These are phyloP conservation scores for Cyphomyrmex costatus DNA, from an alignment of 1,140 invertebrate genomes.

Conservation along the genomic window DNA sequence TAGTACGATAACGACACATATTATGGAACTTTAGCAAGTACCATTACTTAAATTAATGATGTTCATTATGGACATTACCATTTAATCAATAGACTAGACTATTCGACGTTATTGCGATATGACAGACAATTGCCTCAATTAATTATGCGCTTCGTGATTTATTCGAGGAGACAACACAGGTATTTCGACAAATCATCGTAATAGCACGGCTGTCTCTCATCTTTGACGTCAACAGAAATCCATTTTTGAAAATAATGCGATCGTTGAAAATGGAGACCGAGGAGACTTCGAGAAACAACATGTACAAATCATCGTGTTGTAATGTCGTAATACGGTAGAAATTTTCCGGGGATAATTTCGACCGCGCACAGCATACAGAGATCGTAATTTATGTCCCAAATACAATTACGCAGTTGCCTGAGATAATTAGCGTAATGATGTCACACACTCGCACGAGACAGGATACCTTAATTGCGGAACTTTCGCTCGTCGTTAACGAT, in stretches of 20 bases:
- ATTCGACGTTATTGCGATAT: conserved; percentile 69
- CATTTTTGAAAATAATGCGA: conserved; percentile 59
- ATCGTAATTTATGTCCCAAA: conserved; percentile 44
- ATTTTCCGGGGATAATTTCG: conserved; percentile 21
- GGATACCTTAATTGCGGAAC: conserved; percentile 56
- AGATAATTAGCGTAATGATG: conserved; percentile 52
- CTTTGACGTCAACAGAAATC: conserved; percentile 49
- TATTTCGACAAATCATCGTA: conserved; percentile 63
- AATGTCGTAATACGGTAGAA: neutral
- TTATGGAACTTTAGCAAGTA: conserved; percentile 2
- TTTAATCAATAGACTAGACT: conserved; percentile 44
- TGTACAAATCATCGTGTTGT: neutral
- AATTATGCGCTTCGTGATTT: conserved; percentile 76
- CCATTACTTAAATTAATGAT: conserved; percentile 37
- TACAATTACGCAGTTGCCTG: conserved; percentile 47
- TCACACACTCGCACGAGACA: neutral
- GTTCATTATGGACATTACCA: conserved; percentile 54
- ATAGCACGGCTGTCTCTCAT: conserved; percentile 48
- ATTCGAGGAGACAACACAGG: conserved; percentile 65
- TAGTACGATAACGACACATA: neutral
- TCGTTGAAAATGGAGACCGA: conserved; percentile 2
- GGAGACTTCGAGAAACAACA: neutral
- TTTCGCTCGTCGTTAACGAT: conserved; percentile 57
- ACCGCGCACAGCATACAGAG: neutral
- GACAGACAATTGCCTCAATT: conserved; percentile 74